Evolutionary conservation across 2,797 vertebrate species (phyloP).

Genomic region (Danionella dracula): DNA sequence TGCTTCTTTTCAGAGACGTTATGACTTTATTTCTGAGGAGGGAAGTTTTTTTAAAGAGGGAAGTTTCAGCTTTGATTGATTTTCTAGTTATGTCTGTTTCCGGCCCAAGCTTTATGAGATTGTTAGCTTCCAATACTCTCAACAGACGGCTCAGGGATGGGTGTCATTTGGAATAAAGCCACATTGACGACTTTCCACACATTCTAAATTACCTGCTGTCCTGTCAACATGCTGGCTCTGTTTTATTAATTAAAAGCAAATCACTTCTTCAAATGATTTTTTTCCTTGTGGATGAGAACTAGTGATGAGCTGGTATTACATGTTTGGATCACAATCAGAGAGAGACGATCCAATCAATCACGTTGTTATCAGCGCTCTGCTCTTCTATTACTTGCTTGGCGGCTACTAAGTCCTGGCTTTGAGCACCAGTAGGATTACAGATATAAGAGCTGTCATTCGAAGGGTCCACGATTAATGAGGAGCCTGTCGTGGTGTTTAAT

Average conservation of each 20-base stretch:
- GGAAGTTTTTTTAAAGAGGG: constrained; percentile 1
- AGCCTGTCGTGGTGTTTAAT: constrained; percentile 66
- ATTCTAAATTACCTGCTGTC: constrained; percentile 27
- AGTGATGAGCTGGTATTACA: constrained; percentile 71
- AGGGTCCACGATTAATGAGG: constrained; percentile 70
- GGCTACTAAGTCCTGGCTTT: constrained; percentile 59
- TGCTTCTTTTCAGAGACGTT: constrained; percentile 4
- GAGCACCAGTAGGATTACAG: constrained; percentile 52
- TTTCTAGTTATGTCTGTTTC: constrained; percentile 32
- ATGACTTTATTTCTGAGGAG: constrained; percentile 31
- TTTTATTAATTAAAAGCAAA: constrained; percentile 51
- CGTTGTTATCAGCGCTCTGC: constrained; percentile 61
- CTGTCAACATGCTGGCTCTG: constrained; percentile 37
- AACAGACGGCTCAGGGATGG: constrained; percentile 27
- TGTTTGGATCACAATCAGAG: constrained; percentile 62
- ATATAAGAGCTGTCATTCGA: constrained; percentile 68
- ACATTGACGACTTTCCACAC: constrained; percentile 13
- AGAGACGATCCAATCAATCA: constrained; percentile 71
- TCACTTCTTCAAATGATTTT: constrained; percentile 32
- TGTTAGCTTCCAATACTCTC: constrained; percentile 13
- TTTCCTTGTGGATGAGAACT: constrained; percentile 43
- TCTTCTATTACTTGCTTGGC: constrained; percentile 66
- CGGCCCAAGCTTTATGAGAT: constrained; percentile 32
- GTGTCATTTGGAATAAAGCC: constrained; percentile 23
- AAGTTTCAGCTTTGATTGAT: constrained; percentile 34